A percentile compares a stretch with the other conserved stretches of the same genome.
Conservation (phyloP, 2,113 vertebrate genomes). For the Seriola aureovittata region DNA sequence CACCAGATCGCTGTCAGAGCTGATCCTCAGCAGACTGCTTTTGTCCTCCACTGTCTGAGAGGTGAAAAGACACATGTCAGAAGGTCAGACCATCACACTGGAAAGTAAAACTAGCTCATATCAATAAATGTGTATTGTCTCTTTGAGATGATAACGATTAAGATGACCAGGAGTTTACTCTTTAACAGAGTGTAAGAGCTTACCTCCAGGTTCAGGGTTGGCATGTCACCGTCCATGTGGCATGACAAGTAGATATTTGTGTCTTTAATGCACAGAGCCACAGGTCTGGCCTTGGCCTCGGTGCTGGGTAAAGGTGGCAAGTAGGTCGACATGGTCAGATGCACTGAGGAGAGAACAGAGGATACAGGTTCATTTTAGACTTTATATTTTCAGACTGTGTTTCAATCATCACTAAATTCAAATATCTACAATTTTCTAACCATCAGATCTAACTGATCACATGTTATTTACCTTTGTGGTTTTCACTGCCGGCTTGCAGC, state of each 20-base stretch:
- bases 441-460: not conserved
- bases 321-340: slow-evolving; percentile 76
- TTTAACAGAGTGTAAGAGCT: not conserved
- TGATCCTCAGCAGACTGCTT: slow-evolving; percentile 15
- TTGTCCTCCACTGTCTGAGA: slow-evolving; percentile 63
- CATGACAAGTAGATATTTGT: slow-evolving; percentile 76
- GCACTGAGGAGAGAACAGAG: slow-evolving; percentile 61
- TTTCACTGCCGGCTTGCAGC: slow-evolving; percentile 68
- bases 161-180: not conserved
- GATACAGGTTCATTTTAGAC: not conserved
- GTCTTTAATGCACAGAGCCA: slow-evolving; percentile 72
- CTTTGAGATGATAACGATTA: not conserved
- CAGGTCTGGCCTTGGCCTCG: slow-evolving; percentile 48
- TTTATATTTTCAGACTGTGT: not conserved
- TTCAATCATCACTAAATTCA: not conserved
- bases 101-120: not conserved
- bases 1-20: slow-evolving; percentile 37
- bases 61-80: not conserved
- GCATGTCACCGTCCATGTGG: not conserved
- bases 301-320: not conserved
- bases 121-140: not conserved
- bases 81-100: not conserved
- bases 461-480: slow-evolving; percentile 65
- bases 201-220: slow-evolving; percentile 79
- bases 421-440: not conserved